Evolutionary conservation across 2,797 vertebrate genomes (phyloP).

Genomic region (Centroberyx gerrardi): DNA sequence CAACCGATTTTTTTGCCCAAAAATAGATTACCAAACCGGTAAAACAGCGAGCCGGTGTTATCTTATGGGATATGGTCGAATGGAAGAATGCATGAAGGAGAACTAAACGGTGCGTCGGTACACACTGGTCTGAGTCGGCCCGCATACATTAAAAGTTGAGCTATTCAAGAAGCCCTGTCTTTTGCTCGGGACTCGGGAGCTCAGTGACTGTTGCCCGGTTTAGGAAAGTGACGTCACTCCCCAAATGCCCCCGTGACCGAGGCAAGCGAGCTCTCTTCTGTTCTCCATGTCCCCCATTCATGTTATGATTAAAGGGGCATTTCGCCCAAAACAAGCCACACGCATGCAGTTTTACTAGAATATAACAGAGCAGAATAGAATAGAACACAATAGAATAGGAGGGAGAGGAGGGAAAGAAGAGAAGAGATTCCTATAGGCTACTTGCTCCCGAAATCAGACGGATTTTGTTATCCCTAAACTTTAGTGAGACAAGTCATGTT

Average conservation of each 20-base stretch:
- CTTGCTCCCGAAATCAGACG: no score
- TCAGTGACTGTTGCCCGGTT: conserved; percentile 67
- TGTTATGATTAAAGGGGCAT: conserved; percentile 51
- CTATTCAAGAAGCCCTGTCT: conserved; percentile 49
- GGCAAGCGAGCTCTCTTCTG: conserved; percentile 47
- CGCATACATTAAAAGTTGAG: conserved; percentile 77
- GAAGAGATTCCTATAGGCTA: not conserved
- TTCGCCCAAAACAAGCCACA: conserved; percentile 35
- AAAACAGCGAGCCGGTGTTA: conserved; percentile 35
- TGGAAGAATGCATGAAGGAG: conserved; percentile 41
- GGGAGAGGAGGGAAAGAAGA: not conserved
- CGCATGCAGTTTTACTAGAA: not conserved
- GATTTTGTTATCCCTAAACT: no score
- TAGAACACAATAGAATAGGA: not conserved
- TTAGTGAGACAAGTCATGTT: conserved; percentile 27
- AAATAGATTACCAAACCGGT: conserved; percentile 43
- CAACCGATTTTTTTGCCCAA: conserved; percentile 38
- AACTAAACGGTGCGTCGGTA: conserved; percentile 28
- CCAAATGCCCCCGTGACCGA: conserved; percentile 70
- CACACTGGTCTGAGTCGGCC: conserved; percentile 48
- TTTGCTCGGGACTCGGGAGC: conserved; percentile 42
- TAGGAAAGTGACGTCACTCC: conserved; percentile 79
- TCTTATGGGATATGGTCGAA: conserved; percentile 11
- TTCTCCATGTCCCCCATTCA: conserved; percentile 64
- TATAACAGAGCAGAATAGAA: not conserved